Conservation (phyloP, 2,113 vertebrate genomes). For the Genyomyrus donnyi region DNA sequence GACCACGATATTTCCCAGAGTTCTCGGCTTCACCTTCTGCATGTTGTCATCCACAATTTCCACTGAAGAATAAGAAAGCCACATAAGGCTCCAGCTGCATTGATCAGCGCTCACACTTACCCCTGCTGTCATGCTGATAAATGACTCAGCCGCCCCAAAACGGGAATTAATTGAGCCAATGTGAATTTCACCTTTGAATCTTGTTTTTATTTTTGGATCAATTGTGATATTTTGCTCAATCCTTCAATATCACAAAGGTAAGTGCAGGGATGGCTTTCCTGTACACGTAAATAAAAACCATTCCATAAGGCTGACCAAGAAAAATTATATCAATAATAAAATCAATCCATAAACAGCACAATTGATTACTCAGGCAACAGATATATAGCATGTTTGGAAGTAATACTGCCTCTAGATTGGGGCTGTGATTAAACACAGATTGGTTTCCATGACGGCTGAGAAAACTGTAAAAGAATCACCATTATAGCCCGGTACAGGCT, state of each 20-base stretch:
- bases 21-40: background rate
- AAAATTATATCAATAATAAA: background rate
- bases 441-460: background rate
- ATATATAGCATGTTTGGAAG: background rate
- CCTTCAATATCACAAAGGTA: background rate
- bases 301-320: background rate
- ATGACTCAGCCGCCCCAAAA: background rate
- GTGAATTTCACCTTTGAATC: background rate
- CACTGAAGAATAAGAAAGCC: background rate
- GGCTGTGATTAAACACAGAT: background rate
- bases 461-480: constrained; percentile 52
- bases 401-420: background rate
- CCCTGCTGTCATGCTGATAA: background rate
- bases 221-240: background rate
- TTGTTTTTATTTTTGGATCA: background rate
- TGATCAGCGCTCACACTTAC: background rate
- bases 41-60: background rate
- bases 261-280: background rate
- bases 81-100: background rate
- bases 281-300: background rate
- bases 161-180: background rate
- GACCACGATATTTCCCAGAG: background rate
- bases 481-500: constrained; percentile 86
- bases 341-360: background rate
- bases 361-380: background rate